Evolutionary conservation across 2,888 invertebrate species (phyloP).

Genomic region (Siphlonurus alternatus): DNA sequence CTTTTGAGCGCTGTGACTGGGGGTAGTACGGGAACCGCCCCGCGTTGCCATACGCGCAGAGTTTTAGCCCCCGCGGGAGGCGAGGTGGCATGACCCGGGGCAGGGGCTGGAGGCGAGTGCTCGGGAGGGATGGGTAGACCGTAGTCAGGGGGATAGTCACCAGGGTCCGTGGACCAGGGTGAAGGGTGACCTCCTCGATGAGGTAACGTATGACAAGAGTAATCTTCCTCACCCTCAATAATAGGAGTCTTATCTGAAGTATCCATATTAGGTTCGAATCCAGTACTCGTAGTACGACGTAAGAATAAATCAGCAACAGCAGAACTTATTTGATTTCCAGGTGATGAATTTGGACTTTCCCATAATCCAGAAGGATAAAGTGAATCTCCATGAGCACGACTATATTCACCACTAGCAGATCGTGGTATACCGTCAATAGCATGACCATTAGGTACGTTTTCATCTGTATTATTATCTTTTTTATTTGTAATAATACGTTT

Average conservation of each 20-base stretch:
- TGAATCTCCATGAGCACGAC: constrained; percentile 48
- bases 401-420: constrained; percentile 61
- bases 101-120: not conserved
- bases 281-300: constrained; percentile 30
- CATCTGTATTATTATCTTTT: not conserved
- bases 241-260: constrained; percentile 62
- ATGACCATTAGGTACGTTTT: not conserved
- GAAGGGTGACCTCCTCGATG: constrained; percentile 1
- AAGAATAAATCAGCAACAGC: constrained; percentile 26
- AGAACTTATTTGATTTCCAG: constrained; percentile 13
- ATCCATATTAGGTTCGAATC: constrained; percentile 34
- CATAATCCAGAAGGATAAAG: constrained; percentile 60
- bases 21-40: constrained; percentile 16
- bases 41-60: constrained; percentile 11
- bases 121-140: constrained; percentile 17
- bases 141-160: constrained; percentile 20
- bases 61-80: constrained; percentile 8
- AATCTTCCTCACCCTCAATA: constrained; percentile 2
- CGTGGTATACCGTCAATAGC: constrained; percentile 26
- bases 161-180: constrained; percentile 8
- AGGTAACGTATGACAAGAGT: not conserved
- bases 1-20: constrained; percentile 36
- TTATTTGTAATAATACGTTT: constrained; percentile 6
- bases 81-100: not conserved
- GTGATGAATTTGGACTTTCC: constrained; percentile 33